These are phyloP conservation scores for Oopsacas minuta DNA, from an alignment of 37 sponge, comb jelly and placozoan genomes.

Conservation along the genomic window DNA sequence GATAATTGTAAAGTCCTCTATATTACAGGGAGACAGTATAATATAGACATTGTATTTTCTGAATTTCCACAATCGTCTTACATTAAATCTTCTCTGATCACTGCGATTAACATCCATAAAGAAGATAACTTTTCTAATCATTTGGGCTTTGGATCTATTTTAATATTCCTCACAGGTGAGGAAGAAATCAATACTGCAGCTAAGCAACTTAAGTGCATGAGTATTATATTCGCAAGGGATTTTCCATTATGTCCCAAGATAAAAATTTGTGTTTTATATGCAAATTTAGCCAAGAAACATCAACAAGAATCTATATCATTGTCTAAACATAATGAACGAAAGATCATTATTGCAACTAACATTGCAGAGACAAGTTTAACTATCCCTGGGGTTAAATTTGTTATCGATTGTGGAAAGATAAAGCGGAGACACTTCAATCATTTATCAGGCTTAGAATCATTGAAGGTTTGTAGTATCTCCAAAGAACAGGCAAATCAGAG, in stretches of 20 bases:
- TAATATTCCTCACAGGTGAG: background rate
- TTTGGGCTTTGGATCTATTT: background rate
- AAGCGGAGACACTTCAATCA: background rate
- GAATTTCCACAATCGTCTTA: background rate
- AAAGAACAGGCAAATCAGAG: conserved; percentile 6
- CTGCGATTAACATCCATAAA: background rate
- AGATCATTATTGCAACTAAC: background rate
- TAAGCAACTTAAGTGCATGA: background rate
- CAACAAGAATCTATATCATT: background rate
- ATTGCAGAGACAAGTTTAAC: background rate
- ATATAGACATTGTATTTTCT: background rate
- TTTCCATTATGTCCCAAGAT: background rate
- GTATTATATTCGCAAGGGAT: background rate
- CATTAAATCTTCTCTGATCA: background rate
- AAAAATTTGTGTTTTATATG: background rate
- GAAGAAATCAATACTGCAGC: background rate
- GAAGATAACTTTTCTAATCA: background rate
- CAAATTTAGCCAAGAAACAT: background rate
- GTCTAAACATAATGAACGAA: background rate
- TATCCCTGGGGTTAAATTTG: background rate
- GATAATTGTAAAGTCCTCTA: background rate
- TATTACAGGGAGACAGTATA: background rate
- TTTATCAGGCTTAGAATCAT: background rate
- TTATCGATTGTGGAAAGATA: background rate
- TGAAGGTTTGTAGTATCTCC: background rate